These are phyloP conservation scores for Hystrix cristata DNA, from an alignment of 2,113 vertebrate species.

Conservation along the genomic window DNA sequence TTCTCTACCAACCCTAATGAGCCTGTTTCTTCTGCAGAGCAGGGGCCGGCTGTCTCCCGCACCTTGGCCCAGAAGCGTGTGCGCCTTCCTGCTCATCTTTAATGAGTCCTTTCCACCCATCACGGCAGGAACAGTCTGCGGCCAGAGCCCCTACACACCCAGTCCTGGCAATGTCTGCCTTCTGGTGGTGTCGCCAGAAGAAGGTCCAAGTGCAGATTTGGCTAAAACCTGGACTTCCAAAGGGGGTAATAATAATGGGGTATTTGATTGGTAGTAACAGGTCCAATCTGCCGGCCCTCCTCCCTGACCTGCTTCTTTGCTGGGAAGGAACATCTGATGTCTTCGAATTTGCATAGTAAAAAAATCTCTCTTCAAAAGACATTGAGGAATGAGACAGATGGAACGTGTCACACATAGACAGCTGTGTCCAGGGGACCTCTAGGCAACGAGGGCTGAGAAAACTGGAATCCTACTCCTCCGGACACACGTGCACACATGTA, in stretches of 20 bases:
- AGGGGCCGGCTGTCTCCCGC: not conserved
- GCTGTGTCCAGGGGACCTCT: not conserved
- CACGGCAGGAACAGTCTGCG: accelerated
- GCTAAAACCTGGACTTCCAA: not conserved
- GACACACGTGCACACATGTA: not conserved
- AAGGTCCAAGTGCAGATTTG: not conserved
- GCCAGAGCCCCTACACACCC: accelerated
- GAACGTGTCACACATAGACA: no score
- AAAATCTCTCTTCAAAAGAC: not conserved
- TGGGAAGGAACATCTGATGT: not conserved
- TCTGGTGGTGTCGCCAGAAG: not conserved
- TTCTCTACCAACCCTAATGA: not conserved
- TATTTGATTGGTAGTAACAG: not conserved
- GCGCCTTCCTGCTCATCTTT: accelerated
- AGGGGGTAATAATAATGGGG: not conserved
- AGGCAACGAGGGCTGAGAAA: not conserved
- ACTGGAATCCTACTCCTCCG: not conserved
- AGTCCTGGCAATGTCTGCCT: not conserved
- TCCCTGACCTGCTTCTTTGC: not conserved
- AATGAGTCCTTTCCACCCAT: not conserved
- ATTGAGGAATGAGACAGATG: not conserved
- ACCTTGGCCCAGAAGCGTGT: accelerated
- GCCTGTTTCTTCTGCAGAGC: not conserved
- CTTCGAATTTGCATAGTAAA: not conserved
- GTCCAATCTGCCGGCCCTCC: not conserved